Base-by-base conservation (phyloP, 2,888 invertebrate species). In the Plebejus melissa region DNA sequence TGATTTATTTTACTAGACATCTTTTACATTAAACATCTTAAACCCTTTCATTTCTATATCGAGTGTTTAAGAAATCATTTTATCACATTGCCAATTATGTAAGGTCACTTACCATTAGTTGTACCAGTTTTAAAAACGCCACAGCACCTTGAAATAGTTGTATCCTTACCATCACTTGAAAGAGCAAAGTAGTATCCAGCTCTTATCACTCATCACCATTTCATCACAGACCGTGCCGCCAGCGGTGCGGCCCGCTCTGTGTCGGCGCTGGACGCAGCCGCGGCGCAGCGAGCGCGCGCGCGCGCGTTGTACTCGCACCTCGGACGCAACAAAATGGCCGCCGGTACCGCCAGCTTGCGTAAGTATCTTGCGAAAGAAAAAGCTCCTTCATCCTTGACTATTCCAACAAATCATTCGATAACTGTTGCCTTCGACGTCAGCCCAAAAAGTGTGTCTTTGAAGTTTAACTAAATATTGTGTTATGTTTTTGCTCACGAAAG, bases 241-340 rank as follows among this genome's bases (percentile, higher is more conserved):
- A 81, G 79, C 41, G 83, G 81, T 32, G 81, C 89, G 36, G 93
- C 94, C 79, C 95, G 98, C 80, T 98, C 98, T 75, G 97, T 97
- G 85, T 98, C 98, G 75, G 99, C 98, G 69, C 97, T 98, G 83
- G 99, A 99, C 94, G 95, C 98, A 80, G 97, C 97, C 85, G 98
- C 98, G 57, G 98, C 96, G 54, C 97, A 98, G 88, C 94, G 98
- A 71, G 98, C 98, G 57, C 96, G 97, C 82, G 97, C 96, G 0
- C 94, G 98, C 60, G 96, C 97, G 57, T 96, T 97, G 81, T 98
- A 98, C 90, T 97, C 97, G 74, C 96, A 96, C 83, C 95, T 97
- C 92, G 95, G 96, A 78, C 94, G 97, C 74, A 96, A 96, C 82
- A 97, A 97, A 94, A 94, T 96, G 81, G 84, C 87, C 80, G 85